Conservation (phyloP, 1,140 invertebrate genomes). For the Rhynchophorus ferrugineus region DNA sequence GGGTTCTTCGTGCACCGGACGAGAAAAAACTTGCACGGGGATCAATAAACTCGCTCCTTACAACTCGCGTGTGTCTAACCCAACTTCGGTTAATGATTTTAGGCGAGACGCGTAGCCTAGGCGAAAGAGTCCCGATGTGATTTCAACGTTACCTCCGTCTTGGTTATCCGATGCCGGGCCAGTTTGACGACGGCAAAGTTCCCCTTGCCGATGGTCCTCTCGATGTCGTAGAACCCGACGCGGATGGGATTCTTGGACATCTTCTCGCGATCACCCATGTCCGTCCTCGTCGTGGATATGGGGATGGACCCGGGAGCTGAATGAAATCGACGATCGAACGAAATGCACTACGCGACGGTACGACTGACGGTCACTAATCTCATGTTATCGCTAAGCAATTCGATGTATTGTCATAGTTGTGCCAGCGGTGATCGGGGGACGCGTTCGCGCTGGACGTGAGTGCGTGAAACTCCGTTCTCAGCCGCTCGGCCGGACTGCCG, state of each 20-base stretch:
- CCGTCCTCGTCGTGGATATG: no score
- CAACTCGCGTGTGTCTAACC: conserved; percentile 26
- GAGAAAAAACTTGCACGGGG: neutral
- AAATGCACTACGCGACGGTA: neutral
- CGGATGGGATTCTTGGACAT: conserved; percentile 70
- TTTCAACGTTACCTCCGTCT: conserved; percentile 91
- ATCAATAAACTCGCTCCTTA: neutral
- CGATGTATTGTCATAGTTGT: conserved; percentile 16
- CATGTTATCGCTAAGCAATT: conserved; percentile 14
- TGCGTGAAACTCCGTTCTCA: neutral
- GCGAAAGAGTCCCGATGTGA: no score
- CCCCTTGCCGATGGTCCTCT: conserved; percentile 94
- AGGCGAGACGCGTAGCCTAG: no score
- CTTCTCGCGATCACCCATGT: conserved; percentile 51
- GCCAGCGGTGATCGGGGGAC: neutral
- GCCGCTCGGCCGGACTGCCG: neutral
- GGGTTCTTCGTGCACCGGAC: no score
- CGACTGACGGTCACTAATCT: neutral
- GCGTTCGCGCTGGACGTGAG: neutral
- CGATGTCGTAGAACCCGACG: conserved; percentile 95
- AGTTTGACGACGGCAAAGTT: conserved; percentile 99
- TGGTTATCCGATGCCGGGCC: conserved; percentile 94
- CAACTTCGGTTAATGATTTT: no score
- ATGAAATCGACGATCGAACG: conserved; percentile 15
- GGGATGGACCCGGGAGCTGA: conserved; percentile 9